Conservation (phyloP, 2,113 vertebrate genomes). For the Fulica atra region DNA sequence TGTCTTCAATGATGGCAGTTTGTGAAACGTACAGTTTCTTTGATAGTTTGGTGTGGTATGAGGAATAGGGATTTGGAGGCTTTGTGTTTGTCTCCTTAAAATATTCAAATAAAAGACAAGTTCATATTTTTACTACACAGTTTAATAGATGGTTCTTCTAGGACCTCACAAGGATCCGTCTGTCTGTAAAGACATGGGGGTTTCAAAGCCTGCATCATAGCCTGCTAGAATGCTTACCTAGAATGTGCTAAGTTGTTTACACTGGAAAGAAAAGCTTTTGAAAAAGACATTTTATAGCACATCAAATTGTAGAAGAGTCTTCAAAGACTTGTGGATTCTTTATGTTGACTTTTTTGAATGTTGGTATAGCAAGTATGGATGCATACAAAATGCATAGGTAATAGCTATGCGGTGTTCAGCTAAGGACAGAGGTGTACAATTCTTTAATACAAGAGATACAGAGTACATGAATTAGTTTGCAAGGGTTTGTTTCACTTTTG, state of each 20-base stretch:
- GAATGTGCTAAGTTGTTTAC: not conserved
- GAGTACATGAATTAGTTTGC: not conserved
- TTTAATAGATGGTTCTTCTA: not conserved
- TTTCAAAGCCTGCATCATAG: not conserved
- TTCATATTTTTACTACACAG: not conserved
- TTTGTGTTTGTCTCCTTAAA: not conserved
- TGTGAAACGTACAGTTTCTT: not conserved
- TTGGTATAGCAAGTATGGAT: not conserved
- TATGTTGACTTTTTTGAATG: not conserved
- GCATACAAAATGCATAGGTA: not conserved
- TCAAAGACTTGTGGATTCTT: not conserved
- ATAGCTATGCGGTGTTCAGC: not conserved
- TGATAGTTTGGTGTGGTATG: not conserved
- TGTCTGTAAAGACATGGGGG: not conserved
- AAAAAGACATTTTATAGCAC: not conserved
- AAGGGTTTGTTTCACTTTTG: not conserved
- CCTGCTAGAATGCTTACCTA: not conserved
- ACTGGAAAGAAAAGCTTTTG: not conserved
- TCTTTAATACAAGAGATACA: not conserved
- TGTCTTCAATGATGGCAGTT: not conserved
- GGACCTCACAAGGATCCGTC: not conserved
- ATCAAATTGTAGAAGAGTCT: not conserved
- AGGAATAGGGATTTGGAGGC: not conserved
- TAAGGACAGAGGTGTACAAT: not conserved
- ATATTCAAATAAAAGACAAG: not conserved